Conservation (phyloP, 2,113 vertebrate species). For the Piaya cayana region DNA sequence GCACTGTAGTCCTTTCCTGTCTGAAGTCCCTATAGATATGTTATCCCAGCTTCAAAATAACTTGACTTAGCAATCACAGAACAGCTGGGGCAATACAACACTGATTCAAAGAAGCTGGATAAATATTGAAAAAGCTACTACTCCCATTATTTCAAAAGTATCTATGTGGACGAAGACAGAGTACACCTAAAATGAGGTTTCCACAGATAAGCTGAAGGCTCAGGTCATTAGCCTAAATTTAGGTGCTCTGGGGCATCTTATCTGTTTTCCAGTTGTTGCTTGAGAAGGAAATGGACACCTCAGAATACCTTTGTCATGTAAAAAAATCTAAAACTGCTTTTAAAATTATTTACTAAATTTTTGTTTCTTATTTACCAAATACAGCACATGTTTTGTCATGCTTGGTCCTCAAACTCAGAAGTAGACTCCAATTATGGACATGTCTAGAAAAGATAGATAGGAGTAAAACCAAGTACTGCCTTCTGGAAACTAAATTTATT, state of each 20-base stretch:
- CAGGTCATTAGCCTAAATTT: background rate
- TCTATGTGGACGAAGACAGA: background rate
- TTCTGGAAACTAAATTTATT: background rate
- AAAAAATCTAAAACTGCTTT: background rate
- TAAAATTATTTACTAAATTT: background rate
- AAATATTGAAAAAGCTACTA: background rate
- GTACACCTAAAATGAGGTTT: background rate
- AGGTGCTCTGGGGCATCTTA: background rate
- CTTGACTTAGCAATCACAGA: background rate
- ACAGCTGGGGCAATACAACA: background rate
- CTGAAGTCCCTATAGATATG: background rate
- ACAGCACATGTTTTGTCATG: background rate
- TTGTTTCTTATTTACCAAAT: background rate
- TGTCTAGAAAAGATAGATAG: background rate
- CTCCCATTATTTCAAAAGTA: background rate
- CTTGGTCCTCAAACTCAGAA: background rate
- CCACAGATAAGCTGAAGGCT: background rate
- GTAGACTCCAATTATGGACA: rapidly evolving
- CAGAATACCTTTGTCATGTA: background rate
- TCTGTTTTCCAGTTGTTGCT: background rate
- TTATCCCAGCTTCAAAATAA: background rate
- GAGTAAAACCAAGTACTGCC: background rate
- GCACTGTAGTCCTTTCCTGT: background rate
- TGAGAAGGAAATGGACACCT: background rate
- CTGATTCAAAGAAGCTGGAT: background rate